Base-by-base conservation (phyloP, 2,797 vertebrate species). In the Diplodus puntazzo region DNA sequence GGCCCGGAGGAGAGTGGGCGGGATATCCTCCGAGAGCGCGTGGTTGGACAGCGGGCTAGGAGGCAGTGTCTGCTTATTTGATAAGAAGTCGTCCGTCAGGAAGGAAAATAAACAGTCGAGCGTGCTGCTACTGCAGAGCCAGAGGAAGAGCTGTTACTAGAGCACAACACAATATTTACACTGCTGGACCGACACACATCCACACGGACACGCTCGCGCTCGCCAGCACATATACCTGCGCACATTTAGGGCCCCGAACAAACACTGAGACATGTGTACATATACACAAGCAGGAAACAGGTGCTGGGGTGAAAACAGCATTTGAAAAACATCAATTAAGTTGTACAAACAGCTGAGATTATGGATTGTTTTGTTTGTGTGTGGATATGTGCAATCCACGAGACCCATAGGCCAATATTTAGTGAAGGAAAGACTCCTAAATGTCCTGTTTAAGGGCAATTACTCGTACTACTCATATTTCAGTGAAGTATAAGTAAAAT, bases 101-200 rank as follows among this genome's bases (percentile, higher is more conserved):
- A 94, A 95, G 84, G 74, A 95, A 95, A 95, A 96, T 94, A 96
- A 96, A 95, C 95, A 95, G 90, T 5, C 25, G 68, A 90, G 91
- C 62, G 80, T 88, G 92, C 93, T 86, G 94, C 94, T 93, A 92
- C 92, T 88, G 93, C 85, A 79, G 82, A 82, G 86, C 74, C 84
- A 79, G 90, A 86, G 88, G 91, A 94, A 95, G 91, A 93, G 89
- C 92, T 90, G 90, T 87, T 95, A 95, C 92, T 94, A 84, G 94
- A 95, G 93, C 95, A 94, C 94, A 95, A 94, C 94, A 95, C 95
- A 94, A 94, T 95, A 94, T 95, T 96, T 96, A 96, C 88, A 92
- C 89, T 91, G 86, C 88, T 71, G 84, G 82, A 88, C 78, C 62
- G 77, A 82, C 86, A 86, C 90, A 88, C 86, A 82, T 39, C 34